Base-by-base conservation (phyloP, 1,140 invertebrate species). In the Aphis gossypii region DNA sequence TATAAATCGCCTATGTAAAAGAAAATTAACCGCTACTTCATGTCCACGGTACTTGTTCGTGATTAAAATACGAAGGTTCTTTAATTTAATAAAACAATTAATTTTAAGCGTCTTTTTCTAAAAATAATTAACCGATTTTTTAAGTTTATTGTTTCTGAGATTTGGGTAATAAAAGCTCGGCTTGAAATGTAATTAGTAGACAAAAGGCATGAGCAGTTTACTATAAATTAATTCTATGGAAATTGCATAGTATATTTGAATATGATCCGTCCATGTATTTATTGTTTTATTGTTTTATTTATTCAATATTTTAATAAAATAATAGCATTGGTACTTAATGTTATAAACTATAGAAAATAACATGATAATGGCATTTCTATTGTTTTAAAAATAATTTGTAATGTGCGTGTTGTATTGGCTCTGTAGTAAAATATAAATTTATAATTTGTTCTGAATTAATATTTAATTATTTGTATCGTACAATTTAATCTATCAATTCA, bases 51-150 rank as follows among this genome's bases (percentile, higher is more conserved):
- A 76, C 60, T 76, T 76, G 30, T 76, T 76, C 60, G 30, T 76
- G 60, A 76, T 76, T 76, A 76, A 76, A 76, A 76, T 76, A 76
- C 60, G n/a, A 76, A 76, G 14, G 60, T 76, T 20, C 30, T 76
- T 76, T 18, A 76, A n/a, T 76, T 76, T 76, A 76, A 76, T 68
- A 68, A n/a, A 76, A n/a, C n/a, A n/a, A 76, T 76, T 76, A 76
- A 76, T 76, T 76, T 76, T n/a, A 76, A 76, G 11, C n/a, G 30
- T 76, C 23, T 76, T 68, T 76, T 76, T 18, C 48, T 14, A 51
- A 76, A 20, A 76, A 76, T 76, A 76, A 76, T n/a, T 76, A 20
- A 76, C 30, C 11, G n/a, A n/a, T 76, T 76, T 76, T 76, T 76
- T 14, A 76, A n/a, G 60, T n/a, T 76, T 76, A 76, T 76, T 76